Percentiles rank a stretch among this genome's conserved stretches.
phyloP scores from a whole-genome alignment of 1,140 invertebrate genomes.

The Diprion similis region DNA sequence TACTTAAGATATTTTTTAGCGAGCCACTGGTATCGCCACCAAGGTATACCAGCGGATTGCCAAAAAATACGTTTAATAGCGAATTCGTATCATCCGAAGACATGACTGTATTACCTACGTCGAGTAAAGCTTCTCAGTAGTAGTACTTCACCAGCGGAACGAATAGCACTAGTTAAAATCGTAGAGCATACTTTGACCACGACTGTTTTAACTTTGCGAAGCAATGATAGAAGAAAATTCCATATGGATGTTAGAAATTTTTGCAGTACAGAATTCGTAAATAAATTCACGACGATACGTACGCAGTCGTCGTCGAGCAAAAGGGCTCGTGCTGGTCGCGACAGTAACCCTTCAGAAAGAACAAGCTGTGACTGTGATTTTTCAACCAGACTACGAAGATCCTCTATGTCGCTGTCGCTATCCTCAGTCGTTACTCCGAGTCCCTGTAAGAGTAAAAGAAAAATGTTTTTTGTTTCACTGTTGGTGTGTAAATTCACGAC shows the following conservation, averaged over 20 bases:
- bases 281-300: constrained; percentile 46
- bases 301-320: constrained; percentile 57
- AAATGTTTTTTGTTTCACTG: not conserved
- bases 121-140: not conserved
- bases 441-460: constrained; percentile 29
- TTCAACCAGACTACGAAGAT: constrained; percentile 65
- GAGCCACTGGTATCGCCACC: too few species aligned
- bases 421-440: constrained; percentile 44
- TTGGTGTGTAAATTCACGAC: too few species aligned
- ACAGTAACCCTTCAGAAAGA: constrained; percentile 65
- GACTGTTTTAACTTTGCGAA: not conserved
- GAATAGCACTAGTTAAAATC: not conserved
- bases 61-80: not conserved
- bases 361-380: constrained; percentile 64
- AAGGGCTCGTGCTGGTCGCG: constrained; percentile 55
- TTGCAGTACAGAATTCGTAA: not conserved
- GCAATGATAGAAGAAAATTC: constrained; percentile 25
- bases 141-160: not conserved
- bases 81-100: not conserved
- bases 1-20: too few species aligned
- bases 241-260: constrained; percentile 26
- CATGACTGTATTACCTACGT: not conserved
- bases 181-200: not conserved
- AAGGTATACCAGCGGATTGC: too few species aligned
- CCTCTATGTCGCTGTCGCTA: constrained; percentile 62